Evolutionary conservation across 2,113 vertebrate species (phyloP).

Genomic region (Thermophis baileyi): DNA sequence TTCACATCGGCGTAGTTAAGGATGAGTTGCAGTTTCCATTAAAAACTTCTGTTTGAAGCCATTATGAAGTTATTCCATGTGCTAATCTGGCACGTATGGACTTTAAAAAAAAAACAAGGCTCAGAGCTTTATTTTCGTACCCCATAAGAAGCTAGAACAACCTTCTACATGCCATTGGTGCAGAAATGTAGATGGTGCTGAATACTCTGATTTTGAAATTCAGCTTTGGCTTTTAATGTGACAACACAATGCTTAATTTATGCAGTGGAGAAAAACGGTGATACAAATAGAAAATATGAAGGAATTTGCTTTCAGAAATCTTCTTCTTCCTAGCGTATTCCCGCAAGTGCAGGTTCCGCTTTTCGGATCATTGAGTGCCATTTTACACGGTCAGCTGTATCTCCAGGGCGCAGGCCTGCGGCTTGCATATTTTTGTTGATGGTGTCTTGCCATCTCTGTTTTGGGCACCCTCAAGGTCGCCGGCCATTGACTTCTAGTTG

Average conservation of each 20-base stretch:
- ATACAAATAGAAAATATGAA: constrained; percentile 23
- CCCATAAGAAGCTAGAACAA: not conserved
- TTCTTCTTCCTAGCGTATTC: too few species aligned
- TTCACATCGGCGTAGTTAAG: constrained; percentile 38
- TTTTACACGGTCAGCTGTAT: too few species aligned
- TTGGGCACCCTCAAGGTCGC: too few species aligned
- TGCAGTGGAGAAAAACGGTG: not conserved
- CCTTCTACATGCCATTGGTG: constrained; percentile 26
- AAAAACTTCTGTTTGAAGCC: constrained; percentile 35
- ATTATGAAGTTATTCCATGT: constrained; percentile 9
- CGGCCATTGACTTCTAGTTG: too few species aligned
- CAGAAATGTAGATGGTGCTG: not conserved
- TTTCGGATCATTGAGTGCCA: too few species aligned
- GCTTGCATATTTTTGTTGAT: too few species aligned
- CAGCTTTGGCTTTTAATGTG: constrained; percentile 25
- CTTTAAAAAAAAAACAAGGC: not conserved
- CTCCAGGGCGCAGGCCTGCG: too few species aligned
- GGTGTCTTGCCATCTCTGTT: too few species aligned
- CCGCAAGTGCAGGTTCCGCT: too few species aligned
- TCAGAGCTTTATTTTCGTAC: not conserved
- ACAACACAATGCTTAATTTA: constrained; percentile 19
- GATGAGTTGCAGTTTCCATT: constrained; percentile 58
- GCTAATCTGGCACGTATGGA: constrained; percentile 23
- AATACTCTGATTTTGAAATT: constrained; percentile 2
- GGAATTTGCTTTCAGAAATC: not conserved